Base-by-base conservation (phyloP, 2,113 vertebrate species). In the Parus major region DNA sequence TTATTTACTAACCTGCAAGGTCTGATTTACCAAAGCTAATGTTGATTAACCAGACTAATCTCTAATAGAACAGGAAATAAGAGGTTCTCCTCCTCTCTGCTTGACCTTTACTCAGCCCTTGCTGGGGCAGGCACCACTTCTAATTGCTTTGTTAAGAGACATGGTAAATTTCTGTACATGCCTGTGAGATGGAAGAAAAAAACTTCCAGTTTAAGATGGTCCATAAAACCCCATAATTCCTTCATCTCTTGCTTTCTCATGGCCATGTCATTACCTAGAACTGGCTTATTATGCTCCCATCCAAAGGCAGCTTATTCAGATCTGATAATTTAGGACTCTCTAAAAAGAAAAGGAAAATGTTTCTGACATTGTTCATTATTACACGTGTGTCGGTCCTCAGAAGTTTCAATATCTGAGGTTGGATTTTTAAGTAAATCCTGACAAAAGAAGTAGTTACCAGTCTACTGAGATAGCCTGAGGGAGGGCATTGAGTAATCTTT, bases 11-110 rank as follows among this genome's bases (percentile, higher is more conserved):
- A 72, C 44, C 46, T 27, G 18, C 9, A 29, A 25, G 41, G 11
- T 90, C 46, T 86, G 47, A 81, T 33, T 86, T 75, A 70, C 47
- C 14, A 66, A 69, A 90, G n/a, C 69, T 78, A 20, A 61, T 87
- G 42, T 61, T 90, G 88, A 95, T 92, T 90, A 90, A 83, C 92
- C 53, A 81, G 71, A 39, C 28, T 91, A 59, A 93, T 93, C 70
- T 88, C 28, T 41, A 61, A 29, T 42, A 82, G 47, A 83, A 53
- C 39, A 63, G 82, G 76, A 92, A 93, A 70, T 86, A 68, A 81
- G 78, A 84, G 5, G 39, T 75, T 93, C 15, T 92, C 28, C 73
- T 95, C 12, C 39, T 75, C 23, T 92, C 60, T 56, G 17, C 76
- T 66, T 60, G 76, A 94, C 92, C 90, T 96, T 94, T 94, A 77